phyloP scores from a whole-genome alignment of 2,113 vertebrate genomes.

The Nansenia antarctica region DNA sequence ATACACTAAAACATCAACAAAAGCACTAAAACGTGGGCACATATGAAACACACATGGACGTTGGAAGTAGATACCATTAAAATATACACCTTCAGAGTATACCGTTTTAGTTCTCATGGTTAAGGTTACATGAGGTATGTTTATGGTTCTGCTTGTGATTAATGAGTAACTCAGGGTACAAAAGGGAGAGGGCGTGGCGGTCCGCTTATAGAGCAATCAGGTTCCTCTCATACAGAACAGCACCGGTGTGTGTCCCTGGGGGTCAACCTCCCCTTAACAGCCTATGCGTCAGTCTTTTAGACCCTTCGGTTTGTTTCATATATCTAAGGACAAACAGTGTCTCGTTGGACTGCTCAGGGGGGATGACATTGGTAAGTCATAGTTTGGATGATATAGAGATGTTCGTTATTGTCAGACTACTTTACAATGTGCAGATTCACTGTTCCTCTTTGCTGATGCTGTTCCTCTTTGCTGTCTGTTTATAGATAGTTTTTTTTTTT shows the following conservation, averaged over 20 bases:
- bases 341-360: not conserved
- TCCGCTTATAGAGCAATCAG: conserved; percentile 35
- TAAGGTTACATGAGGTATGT: not conserved
- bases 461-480: not conserved
- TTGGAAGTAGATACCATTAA: not conserved
- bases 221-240: conserved; percentile 11
- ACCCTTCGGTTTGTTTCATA: not conserved
- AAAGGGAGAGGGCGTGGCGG: conserved; percentile 55
- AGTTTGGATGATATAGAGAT: not conserved
- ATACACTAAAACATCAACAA: not conserved
- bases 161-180: conserved; percentile 71
- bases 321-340: not conserved
- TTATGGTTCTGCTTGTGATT: conserved; percentile 52
- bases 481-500: not conserved
- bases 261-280: not conserved
- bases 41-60: not conserved
- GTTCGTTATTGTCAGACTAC: not conserved
- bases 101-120: not conserved
- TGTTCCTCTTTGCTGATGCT: conserved; percentile 20
- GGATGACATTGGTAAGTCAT: conserved; percentile 43
- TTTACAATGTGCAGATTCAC: not conserved
- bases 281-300: not conserved
- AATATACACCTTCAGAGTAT: not conserved
- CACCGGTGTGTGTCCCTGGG: not conserved
- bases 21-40: not conserved